Conservation (phyloP, 2,797 vertebrate species). For the Ctenopoma multispine region DNA sequence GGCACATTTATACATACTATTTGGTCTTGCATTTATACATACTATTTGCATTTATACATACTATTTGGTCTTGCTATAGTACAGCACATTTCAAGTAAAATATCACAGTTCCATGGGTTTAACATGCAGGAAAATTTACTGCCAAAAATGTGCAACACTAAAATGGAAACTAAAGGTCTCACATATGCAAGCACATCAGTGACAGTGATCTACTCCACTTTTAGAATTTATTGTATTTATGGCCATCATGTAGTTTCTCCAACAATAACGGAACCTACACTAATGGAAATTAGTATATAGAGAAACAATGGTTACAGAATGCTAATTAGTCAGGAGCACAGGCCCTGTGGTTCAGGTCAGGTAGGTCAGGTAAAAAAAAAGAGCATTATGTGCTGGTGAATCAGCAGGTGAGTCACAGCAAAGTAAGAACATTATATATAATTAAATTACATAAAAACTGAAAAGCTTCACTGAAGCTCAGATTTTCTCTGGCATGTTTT, state of each 20-base stretch:
- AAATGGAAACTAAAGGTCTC: too few relatives aligned
- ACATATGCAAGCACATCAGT: too few relatives aligned
- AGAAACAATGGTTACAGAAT: conserved; percentile 51
- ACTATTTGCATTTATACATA: not conserved
- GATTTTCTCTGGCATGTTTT: conserved; percentile 7
- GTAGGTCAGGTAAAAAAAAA: not conserved
- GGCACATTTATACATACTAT: not conserved
- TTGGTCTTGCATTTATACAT: not conserved
- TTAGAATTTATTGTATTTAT: conserved; percentile 1
- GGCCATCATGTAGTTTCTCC: conserved; percentile 13
- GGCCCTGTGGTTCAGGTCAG: conserved; percentile 32
- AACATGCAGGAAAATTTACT: too few relatives aligned
- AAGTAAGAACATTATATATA: conserved; percentile 23
- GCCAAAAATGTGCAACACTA: too few relatives aligned
- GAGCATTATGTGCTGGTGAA: conserved; percentile 17
- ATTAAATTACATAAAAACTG: conserved; percentile 26
- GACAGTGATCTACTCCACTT: not conserved
- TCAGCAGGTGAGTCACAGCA: conserved; percentile 21
- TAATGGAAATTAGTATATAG: conserved; percentile 17
- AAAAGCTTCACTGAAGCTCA: not conserved
- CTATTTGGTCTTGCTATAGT: not conserved
- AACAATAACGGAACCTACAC: conserved; percentile 10
- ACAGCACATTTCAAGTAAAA: not conserved
- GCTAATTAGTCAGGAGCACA: conserved; percentile 38
- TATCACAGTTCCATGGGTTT: not conserved